A percentile compares a stretch with the other conserved stretches of the same genome.
Evolutionary conservation across 2,113 vertebrate species (phyloP).

Genomic region (Sapayoa aenigma): DNA sequence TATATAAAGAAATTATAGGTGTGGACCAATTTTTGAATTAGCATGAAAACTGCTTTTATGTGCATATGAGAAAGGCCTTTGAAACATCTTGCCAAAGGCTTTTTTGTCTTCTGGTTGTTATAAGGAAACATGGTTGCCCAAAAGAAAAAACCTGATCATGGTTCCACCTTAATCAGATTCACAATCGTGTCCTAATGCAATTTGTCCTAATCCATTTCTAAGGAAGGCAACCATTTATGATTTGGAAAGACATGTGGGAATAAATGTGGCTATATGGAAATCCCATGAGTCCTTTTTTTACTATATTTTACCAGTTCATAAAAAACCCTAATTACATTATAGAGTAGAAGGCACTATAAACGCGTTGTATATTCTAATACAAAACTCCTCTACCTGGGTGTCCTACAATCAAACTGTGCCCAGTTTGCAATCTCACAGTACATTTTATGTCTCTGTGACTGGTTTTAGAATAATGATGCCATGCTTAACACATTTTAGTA

Average conservation of each 20-base stretch:
- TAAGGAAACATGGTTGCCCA: conserved; percentile 86
- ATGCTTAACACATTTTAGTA: conserved; percentile 5
- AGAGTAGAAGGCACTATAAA: conserved; percentile 60
- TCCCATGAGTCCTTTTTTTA: conserved; percentile 87
- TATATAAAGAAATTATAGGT: conserved; percentile 71
- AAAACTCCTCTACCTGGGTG: not conserved
- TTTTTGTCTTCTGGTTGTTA: conserved; percentile 79
- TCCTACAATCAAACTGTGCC: conserved; percentile 17
- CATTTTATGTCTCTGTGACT: conserved; percentile 13
- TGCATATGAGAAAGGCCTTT: conserved; percentile 65
- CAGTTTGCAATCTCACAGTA: not conserved
- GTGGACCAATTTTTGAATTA: conserved; percentile 70
- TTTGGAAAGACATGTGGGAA: conserved; percentile 90
- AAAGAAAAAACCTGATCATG: conserved; percentile 84
- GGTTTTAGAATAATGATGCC: conserved; percentile 45
- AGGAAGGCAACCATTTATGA: conserved; percentile 96
- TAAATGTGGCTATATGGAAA: conserved; percentile 89
- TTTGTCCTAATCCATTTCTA: conserved; percentile 96
- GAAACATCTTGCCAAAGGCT: conserved; percentile 86
- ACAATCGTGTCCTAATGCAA: conserved; percentile 95
- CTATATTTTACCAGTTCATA: conserved; percentile 92
- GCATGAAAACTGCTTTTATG: conserved; percentile 70
- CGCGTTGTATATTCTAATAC: conserved; percentile 47
- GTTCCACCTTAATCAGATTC: conserved; percentile 95
- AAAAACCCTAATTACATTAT: conserved; percentile 89